Base-by-base conservation (phyloP, 2,888 invertebrate species). In the Salpingus planirostris region DNA sequence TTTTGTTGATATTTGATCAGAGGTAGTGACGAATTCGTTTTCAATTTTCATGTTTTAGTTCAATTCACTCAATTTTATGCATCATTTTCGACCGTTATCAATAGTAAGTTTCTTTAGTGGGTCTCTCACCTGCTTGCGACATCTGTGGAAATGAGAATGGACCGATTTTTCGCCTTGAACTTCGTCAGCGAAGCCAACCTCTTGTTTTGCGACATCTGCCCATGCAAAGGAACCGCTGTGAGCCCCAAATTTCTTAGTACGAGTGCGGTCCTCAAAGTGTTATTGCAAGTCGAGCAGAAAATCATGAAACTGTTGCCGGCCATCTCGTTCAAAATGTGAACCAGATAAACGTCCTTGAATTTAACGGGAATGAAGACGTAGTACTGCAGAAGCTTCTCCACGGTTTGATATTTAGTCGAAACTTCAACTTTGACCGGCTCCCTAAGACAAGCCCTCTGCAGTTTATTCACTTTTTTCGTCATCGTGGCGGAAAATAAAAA, bases 181-280 rank as follows among this genome's bases (percentile, higher is more conserved):
- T 98, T 98, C 49, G 92, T 93, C 11, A 98, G 68, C 0, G 97
- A 84, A 0, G 92, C 96, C 25, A 98, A 70, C 15, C 98, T 74
- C 59, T 96, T 96, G 59, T 93, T 90, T 67, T 98, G 98, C 8
- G 89, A 84, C 93, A 99, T 95, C 68, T 98, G 95, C 0, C 98
- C 98, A 64, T 99, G 93, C n/a, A 98, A 70, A 1, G 98, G 96
- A 27, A 98, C 89, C 0, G 96, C 97, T 2, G 85, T 80, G 38
- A 97, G 74, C 4, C 97, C 96, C 7, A 98, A 73, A 58, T 87
- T 86, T 27, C 96, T 73, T 37, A 98, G 68, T 64, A 97, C 74
- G 21, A 96, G 67, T 0, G 96, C 92, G 1, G 86, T 80, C 36
- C 91, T 76, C 40, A 93, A 78, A 0, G 96, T 91, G 56, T 87